phyloP scores from a whole-genome alignment of 2,113 vertebrate species.

The Smithornis capensis region DNA sequence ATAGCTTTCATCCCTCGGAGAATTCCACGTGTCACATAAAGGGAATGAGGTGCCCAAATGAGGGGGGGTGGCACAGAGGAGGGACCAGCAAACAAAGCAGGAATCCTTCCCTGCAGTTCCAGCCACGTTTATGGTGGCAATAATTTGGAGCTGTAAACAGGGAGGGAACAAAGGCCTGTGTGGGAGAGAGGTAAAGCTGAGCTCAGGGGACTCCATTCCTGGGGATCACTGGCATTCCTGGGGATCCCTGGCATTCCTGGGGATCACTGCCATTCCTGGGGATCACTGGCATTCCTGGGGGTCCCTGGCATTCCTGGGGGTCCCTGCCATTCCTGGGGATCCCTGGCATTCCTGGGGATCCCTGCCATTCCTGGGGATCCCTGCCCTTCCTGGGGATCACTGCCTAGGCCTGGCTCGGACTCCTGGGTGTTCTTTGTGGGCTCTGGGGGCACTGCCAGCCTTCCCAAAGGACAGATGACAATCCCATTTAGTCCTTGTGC shows the following conservation, averaged over 20 bases:
- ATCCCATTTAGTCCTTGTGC: background rate
- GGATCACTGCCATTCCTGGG: no score
- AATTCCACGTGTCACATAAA: background rate
- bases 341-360: no score
- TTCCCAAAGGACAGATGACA: background rate
- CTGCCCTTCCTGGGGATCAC: no score
- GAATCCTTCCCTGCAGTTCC: background rate
- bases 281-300: no score
- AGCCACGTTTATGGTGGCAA: background rate
- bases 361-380: no score
- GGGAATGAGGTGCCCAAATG: background rate
- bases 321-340: no score
- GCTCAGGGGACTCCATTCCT: no score
- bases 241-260: no score
- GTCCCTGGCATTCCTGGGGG: no score
- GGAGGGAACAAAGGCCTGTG: background rate
- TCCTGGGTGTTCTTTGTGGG: accelerated
- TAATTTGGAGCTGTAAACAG: conserved; percentile 13
- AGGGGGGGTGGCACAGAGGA: background rate
- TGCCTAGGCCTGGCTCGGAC: background rate
- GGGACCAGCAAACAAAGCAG: background rate
- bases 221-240: background rate
- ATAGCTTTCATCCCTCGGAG: conserved; percentile 54
- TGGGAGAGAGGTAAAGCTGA: conserved; percentile 4
- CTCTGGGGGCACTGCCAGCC: background rate